These are phyloP conservation scores for Lithophane ornitopus DNA, from an alignment of 2,888 invertebrate genomes.

Conservation along the genomic window DNA sequence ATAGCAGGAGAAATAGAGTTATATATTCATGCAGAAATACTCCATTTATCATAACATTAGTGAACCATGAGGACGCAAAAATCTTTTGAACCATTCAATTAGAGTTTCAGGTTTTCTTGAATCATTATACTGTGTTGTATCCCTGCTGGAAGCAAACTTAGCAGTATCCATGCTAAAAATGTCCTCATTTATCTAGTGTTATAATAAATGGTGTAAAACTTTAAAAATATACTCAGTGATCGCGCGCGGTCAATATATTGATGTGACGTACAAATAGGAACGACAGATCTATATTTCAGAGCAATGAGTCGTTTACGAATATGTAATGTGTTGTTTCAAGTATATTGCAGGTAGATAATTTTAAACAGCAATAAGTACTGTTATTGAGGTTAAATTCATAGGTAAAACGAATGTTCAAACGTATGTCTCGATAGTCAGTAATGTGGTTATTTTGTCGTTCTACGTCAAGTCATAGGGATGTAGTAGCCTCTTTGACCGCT, in stretches of 20 bases:
- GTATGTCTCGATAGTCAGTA: neutral
- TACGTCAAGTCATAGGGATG: neutral
- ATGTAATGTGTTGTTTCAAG: slow-evolving; percentile 9
- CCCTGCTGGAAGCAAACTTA: neutral
- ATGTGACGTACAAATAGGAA: slow-evolving; percentile 36
- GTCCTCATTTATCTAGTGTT: neutral
- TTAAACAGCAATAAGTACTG: neutral
- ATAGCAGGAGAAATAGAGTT: neutral
- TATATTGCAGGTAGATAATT: slow-evolving; percentile 13
- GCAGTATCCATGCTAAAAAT: neutral
- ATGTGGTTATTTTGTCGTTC: slow-evolving; percentile 9
- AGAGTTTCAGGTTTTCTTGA: neutral
- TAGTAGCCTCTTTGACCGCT: slow-evolving; percentile 15
- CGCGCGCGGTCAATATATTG: neutral
- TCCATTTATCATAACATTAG: slow-evolving; percentile 8
- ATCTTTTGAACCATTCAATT: neutral
- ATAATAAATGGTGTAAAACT: neutral
- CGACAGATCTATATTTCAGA: slow-evolving; percentile 6
- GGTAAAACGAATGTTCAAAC: slow-evolving; percentile 4
- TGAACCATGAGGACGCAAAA: neutral
- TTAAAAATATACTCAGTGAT: slow-evolving; percentile 14
- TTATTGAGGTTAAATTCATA: slow-evolving; percentile 13
- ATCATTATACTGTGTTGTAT: neutral
- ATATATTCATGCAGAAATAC: neutral
- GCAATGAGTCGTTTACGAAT: neutral